Conservation (phyloP, 2,113 vertebrate genomes). For the Halcyon senegalensis region DNA sequence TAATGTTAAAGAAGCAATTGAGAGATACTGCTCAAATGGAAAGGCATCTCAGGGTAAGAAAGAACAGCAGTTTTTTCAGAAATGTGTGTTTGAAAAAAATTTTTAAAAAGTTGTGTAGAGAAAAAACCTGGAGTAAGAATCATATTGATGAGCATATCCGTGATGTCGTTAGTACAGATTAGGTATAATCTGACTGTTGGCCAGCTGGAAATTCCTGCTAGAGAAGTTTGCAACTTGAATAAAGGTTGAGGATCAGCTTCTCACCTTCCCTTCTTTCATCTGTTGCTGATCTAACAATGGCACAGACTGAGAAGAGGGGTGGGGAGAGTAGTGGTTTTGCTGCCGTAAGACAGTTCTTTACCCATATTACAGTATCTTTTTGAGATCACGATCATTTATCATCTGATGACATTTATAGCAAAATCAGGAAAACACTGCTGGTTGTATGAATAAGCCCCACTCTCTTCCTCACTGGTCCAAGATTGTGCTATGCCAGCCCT, state of each 20-base stretch:
- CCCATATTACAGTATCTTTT: background rate
- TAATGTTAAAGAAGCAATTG: conserved; percentile 88
- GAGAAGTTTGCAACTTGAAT: background rate
- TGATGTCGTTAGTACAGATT: background rate
- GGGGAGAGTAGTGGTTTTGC: background rate
- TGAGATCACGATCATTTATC: background rate
- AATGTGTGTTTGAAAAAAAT: background rate
- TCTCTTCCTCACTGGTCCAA: background rate
- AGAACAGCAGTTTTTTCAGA: background rate
- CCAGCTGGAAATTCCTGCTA: background rate
- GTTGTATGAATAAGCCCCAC: background rate
- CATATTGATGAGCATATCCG: background rate
- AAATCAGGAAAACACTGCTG: background rate
- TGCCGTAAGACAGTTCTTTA: background rate
- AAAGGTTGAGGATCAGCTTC: background rate
- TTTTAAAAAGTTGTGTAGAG: background rate
- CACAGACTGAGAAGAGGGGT: background rate
- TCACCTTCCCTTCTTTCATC: background rate
- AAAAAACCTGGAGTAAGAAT: background rate
- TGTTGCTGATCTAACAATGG: background rate
- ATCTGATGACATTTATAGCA: background rate
- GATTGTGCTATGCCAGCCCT: background rate
- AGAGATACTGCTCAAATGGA: conserved; percentile 85
- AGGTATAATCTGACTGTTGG: background rate
- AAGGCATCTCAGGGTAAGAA: conserved; percentile 88